Base-by-base conservation (phyloP, 2,797 vertebrate species). In the Sebastolobus altivelis region DNA sequence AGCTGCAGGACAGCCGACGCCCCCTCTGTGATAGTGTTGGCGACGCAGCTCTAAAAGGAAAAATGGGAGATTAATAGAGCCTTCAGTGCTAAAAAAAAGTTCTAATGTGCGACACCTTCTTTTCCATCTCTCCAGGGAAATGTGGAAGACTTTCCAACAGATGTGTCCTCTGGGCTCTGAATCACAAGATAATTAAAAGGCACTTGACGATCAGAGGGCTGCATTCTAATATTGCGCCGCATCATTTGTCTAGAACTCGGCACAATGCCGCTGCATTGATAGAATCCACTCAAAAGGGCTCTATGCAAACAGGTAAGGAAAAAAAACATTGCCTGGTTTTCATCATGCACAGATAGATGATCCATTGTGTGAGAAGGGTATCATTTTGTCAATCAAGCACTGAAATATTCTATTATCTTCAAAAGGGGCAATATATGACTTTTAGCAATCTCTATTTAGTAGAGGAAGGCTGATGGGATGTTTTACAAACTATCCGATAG, bases 121-220 rank as follows among this genome's bases (percentile, higher is more conserved):
- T 85, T 87, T 90, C 82, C 29, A 82, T 89, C 80, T 88, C 84
- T 83, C 83, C 18, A 14, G 87, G 92, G 87, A 92, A 93, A 94
- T 93, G 90, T 82, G 73, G 55, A 82, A 85, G 79, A 88, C 75
- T 91, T 92, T 89, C 85, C 70, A 89, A 89, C 93, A 94, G 91
- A 93, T 94, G 90, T 87, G 93, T 93, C 92, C 92, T 89, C 80
- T 73, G 79, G 87, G 88, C 79, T 88, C 78, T 87, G 88, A 92
- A 94, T 90, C 82, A 77, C 85, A 72, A 91, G 90, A 94, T 94
- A 92, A 94, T 94, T 94, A 94, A 94, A 93, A 89, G 86, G 87
- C 90, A 90, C 89, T 92, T 89, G 87, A 85, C 58, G 69, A 92
- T 91, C 88, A 86, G 80, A 92, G 75, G 70, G 70, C 72, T 77